These are phyloP conservation scores for Pristiophorus japonicus DNA, from an alignment of 2,113 vertebrate genomes.

Conservation along the genomic window DNA sequence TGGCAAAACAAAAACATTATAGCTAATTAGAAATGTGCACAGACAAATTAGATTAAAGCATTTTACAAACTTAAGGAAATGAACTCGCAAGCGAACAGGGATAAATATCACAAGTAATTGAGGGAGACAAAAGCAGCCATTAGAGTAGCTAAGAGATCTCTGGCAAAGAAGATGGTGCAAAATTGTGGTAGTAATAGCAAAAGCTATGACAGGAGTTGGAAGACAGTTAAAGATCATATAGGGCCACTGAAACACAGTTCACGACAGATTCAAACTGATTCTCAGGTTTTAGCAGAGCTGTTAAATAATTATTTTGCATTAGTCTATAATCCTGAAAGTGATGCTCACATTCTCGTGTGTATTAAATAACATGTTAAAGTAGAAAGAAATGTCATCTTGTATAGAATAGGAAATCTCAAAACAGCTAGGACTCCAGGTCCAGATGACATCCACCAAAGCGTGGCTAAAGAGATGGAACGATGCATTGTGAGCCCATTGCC, in stretches of 20 bases:
- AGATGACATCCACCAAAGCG: too few species aligned
- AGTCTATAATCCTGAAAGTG: background rate
- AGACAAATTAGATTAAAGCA: background rate
- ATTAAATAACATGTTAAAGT: background rate
- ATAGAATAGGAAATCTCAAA: background rate
- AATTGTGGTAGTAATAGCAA: background rate
- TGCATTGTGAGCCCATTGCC: background rate
- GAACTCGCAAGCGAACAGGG: background rate
- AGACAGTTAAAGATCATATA: background rate
- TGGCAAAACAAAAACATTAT: background rate
- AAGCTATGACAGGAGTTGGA: background rate
- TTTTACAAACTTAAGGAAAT: constrained; percentile 1
- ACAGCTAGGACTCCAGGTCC: background rate
- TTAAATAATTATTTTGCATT: background rate
- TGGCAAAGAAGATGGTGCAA: background rate
- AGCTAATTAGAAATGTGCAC: background rate
- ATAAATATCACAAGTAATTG: background rate
- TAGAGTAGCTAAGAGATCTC: background rate
- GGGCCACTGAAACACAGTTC: background rate
- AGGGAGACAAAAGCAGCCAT: background rate
- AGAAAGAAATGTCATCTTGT: background rate
- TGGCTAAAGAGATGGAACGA: background rate
- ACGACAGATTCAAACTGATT: background rate
- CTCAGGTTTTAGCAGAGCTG: background rate
- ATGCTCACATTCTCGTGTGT: background rate